Conservation (phyloP, 2,797 vertebrate species). For the Yasuhikotakia modesta region DNA sequence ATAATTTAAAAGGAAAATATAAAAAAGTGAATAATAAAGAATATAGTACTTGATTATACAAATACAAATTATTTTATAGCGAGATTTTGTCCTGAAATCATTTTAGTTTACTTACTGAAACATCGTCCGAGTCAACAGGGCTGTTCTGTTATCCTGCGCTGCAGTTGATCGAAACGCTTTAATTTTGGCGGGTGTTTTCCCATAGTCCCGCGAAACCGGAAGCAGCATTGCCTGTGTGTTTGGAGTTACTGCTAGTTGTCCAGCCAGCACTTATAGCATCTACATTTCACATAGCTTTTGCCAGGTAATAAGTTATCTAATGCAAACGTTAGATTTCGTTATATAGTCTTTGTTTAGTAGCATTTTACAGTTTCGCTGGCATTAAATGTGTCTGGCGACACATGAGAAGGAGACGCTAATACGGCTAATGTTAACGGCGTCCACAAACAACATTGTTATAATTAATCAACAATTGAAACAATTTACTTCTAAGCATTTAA, state of each 20-base stretch:
- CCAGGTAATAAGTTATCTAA: slow-evolving; percentile 6
- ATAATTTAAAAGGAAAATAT: no score
- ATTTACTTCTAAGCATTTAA: background rate
- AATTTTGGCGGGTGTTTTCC: slow-evolving; percentile 39
- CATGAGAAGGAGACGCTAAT: slow-evolving; percentile 11
- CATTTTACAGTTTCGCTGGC: background rate
- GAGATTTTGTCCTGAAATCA: no score
- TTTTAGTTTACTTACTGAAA: no score
- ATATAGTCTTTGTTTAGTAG: background rate
- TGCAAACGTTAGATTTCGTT: background rate
- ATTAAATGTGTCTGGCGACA: background rate
- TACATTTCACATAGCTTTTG: background rate
- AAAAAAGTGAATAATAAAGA: no score
- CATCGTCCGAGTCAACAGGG: no score
- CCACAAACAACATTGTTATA: background rate
- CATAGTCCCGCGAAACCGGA: slow-evolving; percentile 33
- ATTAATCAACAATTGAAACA: background rate
- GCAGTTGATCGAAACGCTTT: slow-evolving; percentile 8
- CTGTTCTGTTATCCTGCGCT: background rate
- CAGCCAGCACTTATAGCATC: slow-evolving; percentile 7
- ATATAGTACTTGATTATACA: no score
- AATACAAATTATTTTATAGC: no score
- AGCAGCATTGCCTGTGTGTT: slow-evolving; percentile 29
- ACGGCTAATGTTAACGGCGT: slow-evolving; percentile 17
- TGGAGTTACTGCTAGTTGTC: slow-evolving; percentile 24